Percentiles rank a stretch among this genome's conserved stretches.
Conservation (phyloP, 2,888 invertebrate genomes). For the Cephus pygmeus region DNA sequence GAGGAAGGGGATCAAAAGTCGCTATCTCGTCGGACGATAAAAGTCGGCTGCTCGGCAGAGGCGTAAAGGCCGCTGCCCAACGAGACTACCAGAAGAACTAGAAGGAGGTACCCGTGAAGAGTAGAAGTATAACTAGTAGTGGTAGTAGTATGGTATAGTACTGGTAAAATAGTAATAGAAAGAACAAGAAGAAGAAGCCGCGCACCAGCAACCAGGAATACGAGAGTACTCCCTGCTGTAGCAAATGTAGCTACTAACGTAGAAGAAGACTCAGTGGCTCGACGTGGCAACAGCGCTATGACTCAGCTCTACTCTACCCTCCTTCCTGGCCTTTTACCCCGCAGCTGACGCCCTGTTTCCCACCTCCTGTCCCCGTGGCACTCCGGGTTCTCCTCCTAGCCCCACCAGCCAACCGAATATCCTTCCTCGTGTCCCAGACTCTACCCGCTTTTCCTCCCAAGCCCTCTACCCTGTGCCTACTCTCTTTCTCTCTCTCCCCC, state of each 20-base stretch:
- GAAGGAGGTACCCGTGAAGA: neutral
- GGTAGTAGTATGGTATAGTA: neutral
- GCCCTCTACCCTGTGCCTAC: constrained; percentile 19
- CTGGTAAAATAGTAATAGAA: neutral
- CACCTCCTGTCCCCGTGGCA: constrained; percentile 25
- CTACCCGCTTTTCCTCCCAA: constrained; percentile 22
- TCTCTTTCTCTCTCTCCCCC: constrained; percentile 23
- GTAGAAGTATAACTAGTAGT: neutral
- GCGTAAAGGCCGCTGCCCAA: constrained; percentile 1
- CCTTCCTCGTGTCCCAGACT: constrained; percentile 53
- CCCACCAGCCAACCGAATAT: constrained; percentile 35
- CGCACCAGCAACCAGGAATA: neutral
- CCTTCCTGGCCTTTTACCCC: constrained; percentile 39
- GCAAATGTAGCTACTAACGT: neutral
- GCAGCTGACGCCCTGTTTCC: constrained; percentile 61
- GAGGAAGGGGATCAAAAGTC: constrained; percentile 4
- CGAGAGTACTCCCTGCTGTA: neutral
- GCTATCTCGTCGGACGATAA: constrained; percentile 4
- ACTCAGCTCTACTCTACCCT: constrained; percentile 58
- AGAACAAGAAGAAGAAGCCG: constrained; percentile 1
- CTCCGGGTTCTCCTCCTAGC: constrained; percentile 17
- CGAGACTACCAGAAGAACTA: neutral
- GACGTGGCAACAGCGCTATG: constrained; percentile 65
- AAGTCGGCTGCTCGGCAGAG: neutral
- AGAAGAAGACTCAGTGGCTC: constrained; percentile 6